Evolutionary conservation across 2,797 vertebrate species (phyloP).

Genomic region (Danionella dracula): DNA sequence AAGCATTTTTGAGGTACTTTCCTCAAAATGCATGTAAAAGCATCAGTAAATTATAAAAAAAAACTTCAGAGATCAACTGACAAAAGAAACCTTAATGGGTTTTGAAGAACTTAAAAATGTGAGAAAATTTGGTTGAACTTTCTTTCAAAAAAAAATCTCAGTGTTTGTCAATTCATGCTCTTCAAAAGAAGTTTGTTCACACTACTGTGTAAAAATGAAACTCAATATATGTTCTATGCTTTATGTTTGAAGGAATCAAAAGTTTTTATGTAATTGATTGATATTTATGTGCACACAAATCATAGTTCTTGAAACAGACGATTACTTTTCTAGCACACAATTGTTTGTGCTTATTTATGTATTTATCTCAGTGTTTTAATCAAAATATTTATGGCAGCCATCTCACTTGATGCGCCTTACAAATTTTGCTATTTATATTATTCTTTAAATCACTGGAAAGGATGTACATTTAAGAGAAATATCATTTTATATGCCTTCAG

Average conservation of each 20-base stretch:
- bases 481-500: constrained; percentile 70
- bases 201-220: constrained; percentile 80
- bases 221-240: constrained; percentile 62
- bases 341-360: constrained; percentile 65
- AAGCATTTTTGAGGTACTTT: too few relatives aligned
- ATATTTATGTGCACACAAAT: constrained; percentile 51
- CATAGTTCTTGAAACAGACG: constrained; percentile 57
- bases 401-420: constrained; percentile 61
- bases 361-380: constrained; percentile 77
- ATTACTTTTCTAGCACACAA: constrained; percentile 44
- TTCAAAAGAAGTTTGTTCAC: constrained; percentile 77
- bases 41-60: too few relatives aligned
- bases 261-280: constrained; percentile 28
- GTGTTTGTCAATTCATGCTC: constrained; percentile 72
- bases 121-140: too few relatives aligned
- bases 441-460: constrained; percentile 67
- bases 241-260: constrained; percentile 36
- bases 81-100: too few relatives aligned
- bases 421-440: constrained; percentile 68
- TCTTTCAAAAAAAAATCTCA: constrained; percentile 51
- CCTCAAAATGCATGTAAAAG: too few relatives aligned
- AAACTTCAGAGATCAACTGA: too few relatives aligned
- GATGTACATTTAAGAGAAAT: constrained; percentile 63
- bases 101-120: too few relatives aligned
- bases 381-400: constrained; percentile 71